Percentiles rank a stretch among this genome's conserved stretches.
phyloP scores from a whole-genome alignment of 1,140 invertebrate species.

The Lepidurus arcticus region DNA sequence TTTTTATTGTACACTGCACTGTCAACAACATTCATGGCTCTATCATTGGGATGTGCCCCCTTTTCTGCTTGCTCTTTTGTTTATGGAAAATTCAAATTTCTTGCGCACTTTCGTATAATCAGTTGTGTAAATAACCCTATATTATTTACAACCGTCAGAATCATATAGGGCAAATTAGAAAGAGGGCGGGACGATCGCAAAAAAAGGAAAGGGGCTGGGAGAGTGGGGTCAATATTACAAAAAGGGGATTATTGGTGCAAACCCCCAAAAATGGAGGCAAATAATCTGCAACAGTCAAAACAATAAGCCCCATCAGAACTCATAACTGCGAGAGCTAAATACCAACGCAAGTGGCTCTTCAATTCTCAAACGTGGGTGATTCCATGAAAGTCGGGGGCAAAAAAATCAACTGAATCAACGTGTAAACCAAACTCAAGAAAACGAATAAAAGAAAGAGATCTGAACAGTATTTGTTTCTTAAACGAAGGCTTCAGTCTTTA shows the following conservation, averaged over 20 bases:
- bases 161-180: background rate
- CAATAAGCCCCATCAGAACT: background rate
- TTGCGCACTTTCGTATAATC: background rate
- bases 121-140: conserved; percentile 21
- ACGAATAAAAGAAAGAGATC: background rate
- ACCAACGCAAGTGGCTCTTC: background rate
- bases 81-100: background rate
- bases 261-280: background rate
- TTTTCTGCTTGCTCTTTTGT: background rate
- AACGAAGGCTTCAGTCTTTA: conserved; percentile 19
- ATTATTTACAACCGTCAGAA: conserved; percentile 11
- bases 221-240: background rate
- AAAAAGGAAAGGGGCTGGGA: background rate
- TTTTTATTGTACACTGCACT: conserved; percentile 22
- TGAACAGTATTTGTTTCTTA: background rate
- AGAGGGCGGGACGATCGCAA: background rate
- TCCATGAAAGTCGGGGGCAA: no score
- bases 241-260: background rate
- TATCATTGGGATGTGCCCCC: conserved; percentile 14
- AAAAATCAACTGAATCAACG: no score
- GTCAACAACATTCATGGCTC: conserved; percentile 18
- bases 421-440: no score
- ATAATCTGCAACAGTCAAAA: background rate
- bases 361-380: background rate
- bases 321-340: background rate